Percentiles rank a stretch among this genome's conserved stretches.
Conservation (phyloP, 1,140 invertebrate genomes). For the Leptestheria dahalacensis region DNA sequence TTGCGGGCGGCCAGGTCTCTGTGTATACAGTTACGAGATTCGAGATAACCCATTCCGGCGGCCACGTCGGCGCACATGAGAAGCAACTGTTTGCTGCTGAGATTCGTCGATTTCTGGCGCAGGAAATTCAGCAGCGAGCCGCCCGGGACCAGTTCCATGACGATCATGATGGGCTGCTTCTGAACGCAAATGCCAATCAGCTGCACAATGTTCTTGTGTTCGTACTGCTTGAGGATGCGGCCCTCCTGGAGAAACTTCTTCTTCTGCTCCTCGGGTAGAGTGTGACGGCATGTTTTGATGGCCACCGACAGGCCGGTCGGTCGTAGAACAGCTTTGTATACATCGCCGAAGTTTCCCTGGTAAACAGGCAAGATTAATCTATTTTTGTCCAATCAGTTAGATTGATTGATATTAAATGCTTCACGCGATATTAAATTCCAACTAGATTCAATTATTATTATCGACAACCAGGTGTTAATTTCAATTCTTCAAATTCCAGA, state of each 20-base stretch:
- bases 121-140: constrained; percentile 78
- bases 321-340: constrained; percentile 77
- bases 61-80: constrained; percentile 88
- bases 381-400: no score
- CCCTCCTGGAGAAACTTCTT: constrained; percentile 92
- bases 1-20: constrained; percentile 88
- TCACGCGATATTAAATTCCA: no score
- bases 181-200: constrained; percentile 96
- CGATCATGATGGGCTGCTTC: constrained; percentile 97
- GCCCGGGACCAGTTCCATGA: constrained; percentile 92
- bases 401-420: no score
- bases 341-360: constrained; percentile 94
- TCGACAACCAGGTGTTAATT: no score
- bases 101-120: constrained; percentile 50
- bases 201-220: constrained; percentile 90
- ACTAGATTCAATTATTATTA: no score
- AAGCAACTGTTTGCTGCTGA: constrained; percentile 56
- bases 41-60: constrained; percentile 88
- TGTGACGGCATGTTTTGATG: constrained; percentile 88
- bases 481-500: no score
- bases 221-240: constrained; percentile 86
- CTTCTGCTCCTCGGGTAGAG: constrained; percentile 87
- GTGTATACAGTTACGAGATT: constrained; percentile 92
- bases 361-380: constrained; percentile 10
- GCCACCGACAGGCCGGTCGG: constrained; percentile 72